Percentiles rank a stretch among this genome's conserved stretches.
Evolutionary conservation across 1,140 invertebrate species (phyloP).

Genomic region (Drosophila bocqueti): DNA sequence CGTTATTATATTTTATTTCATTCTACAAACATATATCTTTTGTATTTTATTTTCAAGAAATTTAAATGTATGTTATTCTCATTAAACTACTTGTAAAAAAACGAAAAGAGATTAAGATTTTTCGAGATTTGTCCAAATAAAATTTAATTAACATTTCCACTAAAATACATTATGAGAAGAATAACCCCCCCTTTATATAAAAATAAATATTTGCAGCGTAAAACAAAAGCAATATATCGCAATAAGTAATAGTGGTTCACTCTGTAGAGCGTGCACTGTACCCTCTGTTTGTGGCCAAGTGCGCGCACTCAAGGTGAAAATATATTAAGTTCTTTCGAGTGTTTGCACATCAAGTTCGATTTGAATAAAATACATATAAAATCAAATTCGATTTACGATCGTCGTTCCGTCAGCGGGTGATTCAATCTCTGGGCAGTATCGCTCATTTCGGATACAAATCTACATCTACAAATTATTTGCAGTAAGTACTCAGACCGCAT

Average conservation of each 20-base stretch:
- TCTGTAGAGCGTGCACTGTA: conserved; percentile 3
- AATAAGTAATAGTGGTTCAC: neutral
- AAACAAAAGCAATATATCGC: neutral
- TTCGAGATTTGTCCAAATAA: neutral
- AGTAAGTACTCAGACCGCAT: conserved; percentile 20
- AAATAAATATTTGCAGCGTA: neutral
- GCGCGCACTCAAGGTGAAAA: conserved; percentile 78
- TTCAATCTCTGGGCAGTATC: conserved; percentile 19
- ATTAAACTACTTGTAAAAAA: too few species aligned
- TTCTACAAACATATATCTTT: neutral
- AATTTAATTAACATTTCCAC: neutral
- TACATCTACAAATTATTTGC: conserved; percentile 12
- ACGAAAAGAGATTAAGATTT: too few species aligned
- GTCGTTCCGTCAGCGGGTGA: conserved; percentile 37
- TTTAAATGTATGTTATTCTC: too few species aligned
- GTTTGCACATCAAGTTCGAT: conserved; percentile 55
- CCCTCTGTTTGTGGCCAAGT: conserved; percentile 70
- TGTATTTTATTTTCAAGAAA: neutral
- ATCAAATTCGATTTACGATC: conserved; percentile 59
- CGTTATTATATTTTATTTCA: too few species aligned
- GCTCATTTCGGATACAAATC: conserved; percentile 20
- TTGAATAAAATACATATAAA: conserved; percentile 71
- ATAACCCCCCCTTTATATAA: too few species aligned
- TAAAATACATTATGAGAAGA: neutral
- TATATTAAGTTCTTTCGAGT: conserved; percentile 78